Base-by-base conservation (phyloP, 2,888 invertebrate genomes). In the Drosophila paucipuncta region DNA sequence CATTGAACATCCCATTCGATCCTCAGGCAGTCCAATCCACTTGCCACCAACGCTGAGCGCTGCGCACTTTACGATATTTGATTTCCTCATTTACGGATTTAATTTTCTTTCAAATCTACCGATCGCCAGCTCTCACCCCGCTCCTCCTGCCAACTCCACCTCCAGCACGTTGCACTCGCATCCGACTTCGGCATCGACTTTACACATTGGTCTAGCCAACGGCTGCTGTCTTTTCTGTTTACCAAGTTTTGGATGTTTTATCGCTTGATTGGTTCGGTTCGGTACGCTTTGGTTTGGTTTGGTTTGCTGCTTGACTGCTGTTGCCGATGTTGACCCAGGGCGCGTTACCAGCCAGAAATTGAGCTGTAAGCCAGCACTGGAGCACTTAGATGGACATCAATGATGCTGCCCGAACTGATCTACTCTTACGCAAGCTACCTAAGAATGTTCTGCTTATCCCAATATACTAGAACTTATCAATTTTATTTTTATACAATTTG, bases 1-100 rank as follows among this genome's bases (percentile, higher is more conserved):
- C 82, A 76, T 78, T 80, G 75, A 73, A 50, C 70, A 72, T 71
- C 69, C 83, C 80, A 80, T 72, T 64, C 78, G 81, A 77, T 75
- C 77, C 76, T 69, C 66, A 60, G 57, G 55, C 63, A 65, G 65
- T 72, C 82, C 73, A 76, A 78, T 85, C 71, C 79, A 67, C 72
- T 76, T 67, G 76, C 76, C 84, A 85, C 84, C 84, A 78, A 28
- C 50, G 80, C 69, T 70, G 64, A 59, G 82, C 80, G 85, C 87
- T 91, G 84, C 82, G 86, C 85, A 90, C 91, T 92, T 92, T 92
- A 92, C 82, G 91, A 92, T 92, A 90, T 92, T 92, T 92, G 91
- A 92, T 92, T 92, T 92, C 89, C 91, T 92, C 91, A 92, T 92
- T 91, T 91, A 89, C 91, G 87, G 89, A 91, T 92, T 92, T 91